Percentiles rank a stretch among this genome's conserved stretches.
phyloP scores from a whole-genome alignment of 2,797 vertebrate genomes.

The Todus mexicanus region DNA sequence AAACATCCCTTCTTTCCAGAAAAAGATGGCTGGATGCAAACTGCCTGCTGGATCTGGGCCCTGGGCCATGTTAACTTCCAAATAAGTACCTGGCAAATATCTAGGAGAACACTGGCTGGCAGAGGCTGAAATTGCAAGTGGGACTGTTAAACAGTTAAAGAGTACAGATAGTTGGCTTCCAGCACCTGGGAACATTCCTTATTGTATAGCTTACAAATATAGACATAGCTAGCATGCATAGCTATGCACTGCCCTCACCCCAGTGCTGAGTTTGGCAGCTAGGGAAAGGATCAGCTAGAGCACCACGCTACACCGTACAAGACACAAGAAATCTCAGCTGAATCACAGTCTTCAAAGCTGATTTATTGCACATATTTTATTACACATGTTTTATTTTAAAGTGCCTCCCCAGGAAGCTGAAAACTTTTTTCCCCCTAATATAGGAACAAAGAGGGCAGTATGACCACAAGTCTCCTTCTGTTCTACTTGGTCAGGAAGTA shows the following conservation, averaged over 20 bases:
- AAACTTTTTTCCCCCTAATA: not conserved
- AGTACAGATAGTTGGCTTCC: not conserved
- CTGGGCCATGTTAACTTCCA: not conserved
- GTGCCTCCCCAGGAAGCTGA: not conserved
- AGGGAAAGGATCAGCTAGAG: not conserved
- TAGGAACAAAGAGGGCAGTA: not conserved
- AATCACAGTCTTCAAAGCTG: not conserved
- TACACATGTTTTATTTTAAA: not conserved
- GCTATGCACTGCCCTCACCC: not conserved
- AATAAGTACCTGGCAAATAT: not conserved
- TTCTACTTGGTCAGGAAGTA: not conserved
- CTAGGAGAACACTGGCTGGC: not conserved
- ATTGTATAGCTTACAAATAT: not conserved
- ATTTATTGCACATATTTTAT: not conserved
- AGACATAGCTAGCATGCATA: not conserved
- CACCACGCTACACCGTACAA: not conserved
- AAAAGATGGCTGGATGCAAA: not conserved
- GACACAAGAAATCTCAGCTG: not conserved
- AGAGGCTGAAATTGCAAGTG: not conserved
- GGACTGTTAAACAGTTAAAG: not conserved
- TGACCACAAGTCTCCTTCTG: not conserved
- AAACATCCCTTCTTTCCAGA: not conserved
- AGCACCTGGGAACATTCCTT: not conserved
- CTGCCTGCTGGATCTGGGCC: not conserved
- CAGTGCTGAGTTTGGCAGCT: not conserved